Evolutionary conservation across 2,888 invertebrate genomes (phyloP).

Genomic region (Heliconius ismenius): DNA sequence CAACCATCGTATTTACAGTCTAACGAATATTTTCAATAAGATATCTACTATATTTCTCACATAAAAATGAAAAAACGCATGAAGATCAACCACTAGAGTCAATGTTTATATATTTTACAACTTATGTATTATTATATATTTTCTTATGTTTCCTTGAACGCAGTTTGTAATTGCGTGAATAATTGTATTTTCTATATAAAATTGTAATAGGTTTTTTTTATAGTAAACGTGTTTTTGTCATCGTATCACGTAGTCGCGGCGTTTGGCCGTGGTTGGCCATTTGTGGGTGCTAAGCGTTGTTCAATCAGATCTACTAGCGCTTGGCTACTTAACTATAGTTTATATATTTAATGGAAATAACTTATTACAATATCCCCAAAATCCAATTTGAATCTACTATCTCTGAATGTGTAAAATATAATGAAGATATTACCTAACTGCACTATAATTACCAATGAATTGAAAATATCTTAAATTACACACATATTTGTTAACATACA

Average conservation of each 20-base stretch:
- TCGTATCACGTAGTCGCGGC: not conserved
- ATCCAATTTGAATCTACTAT: too few relatives aligned
- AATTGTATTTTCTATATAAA: not conserved
- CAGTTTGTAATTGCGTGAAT: constrained; percentile 2
- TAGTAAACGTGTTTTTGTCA: not conserved
- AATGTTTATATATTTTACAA: not conserved
- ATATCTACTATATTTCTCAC: too few relatives aligned
- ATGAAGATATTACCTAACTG: not conserved
- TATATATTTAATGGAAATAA: not conserved
- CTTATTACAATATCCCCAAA: too few relatives aligned
- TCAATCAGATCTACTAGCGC: not conserved
- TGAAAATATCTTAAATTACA: not conserved
- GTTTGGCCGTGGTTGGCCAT: constrained; percentile 11
- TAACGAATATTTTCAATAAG: too few relatives aligned
- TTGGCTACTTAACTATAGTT: not conserved
- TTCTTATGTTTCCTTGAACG: constrained; percentile 2
- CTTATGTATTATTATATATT: not conserved
- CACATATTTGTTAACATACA: too few relatives aligned
- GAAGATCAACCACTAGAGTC: not conserved
- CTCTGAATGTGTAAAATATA: too few relatives aligned
- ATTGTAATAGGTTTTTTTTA: not conserved
- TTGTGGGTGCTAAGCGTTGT: constrained; percentile 8
- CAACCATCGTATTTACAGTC: too few relatives aligned
- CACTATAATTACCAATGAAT: not conserved
- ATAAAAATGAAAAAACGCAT: not conserved